Percentiles rank a stretch among this genome's conserved stretches.
phyloP scores from a whole-genome alignment of 2,888 invertebrate genomes.

The Adelognathus sp. region DNA sequence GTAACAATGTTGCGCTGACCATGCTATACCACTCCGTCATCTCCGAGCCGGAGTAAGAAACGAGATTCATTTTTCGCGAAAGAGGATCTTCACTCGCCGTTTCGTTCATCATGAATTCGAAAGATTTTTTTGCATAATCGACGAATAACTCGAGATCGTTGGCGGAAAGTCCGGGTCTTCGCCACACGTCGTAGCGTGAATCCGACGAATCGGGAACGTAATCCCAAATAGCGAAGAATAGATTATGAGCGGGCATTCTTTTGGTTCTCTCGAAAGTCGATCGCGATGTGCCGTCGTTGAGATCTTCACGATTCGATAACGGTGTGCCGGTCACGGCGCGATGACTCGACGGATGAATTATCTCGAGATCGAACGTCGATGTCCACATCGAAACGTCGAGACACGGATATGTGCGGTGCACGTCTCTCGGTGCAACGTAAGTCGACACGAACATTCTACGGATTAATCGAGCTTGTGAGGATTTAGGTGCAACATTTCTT shows the following conservation, averaged over 20 bases:
- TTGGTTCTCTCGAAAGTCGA: not conserved
- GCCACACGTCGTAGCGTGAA: not conserved
- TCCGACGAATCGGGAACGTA: not conserved
- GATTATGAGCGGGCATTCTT: conserved; percentile 5
- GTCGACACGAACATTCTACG: conserved; percentile 21
- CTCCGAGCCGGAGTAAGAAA: not conserved
- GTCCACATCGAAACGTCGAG: too few species aligned
- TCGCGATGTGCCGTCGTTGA: not conserved
- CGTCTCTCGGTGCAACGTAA: not conserved
- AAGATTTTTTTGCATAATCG: not conserved
- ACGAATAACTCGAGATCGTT: not conserved
- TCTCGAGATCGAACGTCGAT: not conserved
- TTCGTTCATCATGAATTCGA: not conserved
- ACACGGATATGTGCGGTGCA: conserved; percentile 8
- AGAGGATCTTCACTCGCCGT: not conserved
- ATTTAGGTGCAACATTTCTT: not conserved
- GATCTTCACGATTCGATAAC: not conserved
- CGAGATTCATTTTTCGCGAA: not conserved
- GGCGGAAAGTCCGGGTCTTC: not conserved
- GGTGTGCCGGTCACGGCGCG: not conserved
- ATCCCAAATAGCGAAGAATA: conserved; percentile 24
- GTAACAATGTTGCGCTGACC: not conserved
- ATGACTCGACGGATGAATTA: conserved; percentile 25
- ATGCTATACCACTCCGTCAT: not conserved
- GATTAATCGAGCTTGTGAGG: not conserved